Evolutionary conservation across 2,113 vertebrate species (phyloP), one percentile per base, ranked within the genome.

Genomic region (Chiloscyllium plagiosum): DNA sequence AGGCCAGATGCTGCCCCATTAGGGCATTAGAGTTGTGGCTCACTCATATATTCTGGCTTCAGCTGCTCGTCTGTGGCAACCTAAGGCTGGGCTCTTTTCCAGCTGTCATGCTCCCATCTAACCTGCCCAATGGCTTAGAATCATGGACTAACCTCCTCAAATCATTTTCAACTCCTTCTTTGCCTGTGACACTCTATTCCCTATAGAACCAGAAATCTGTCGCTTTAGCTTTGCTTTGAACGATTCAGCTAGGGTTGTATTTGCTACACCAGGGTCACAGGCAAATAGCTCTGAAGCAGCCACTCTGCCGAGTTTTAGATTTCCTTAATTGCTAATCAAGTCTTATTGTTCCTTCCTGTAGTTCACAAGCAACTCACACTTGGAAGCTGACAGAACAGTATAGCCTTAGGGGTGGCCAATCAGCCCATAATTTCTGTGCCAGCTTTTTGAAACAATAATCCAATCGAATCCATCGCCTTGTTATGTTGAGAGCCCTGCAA

Each of bases 11-110:
- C 89, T n/a, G 56, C 89, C 61, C 61, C 61, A 93, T 66, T 93
- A 66, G 33, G 61, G 61, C 61, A 61, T 93, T n/a, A 22, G 65
- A 37, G 33, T 29, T 22, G 89, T 66, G 33, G 61, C 61, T 93
- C n/a, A 66, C 61, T 93, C 89, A 93, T 93, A 93, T n/a, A 93
- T 93, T 68, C 89, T 17, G n/a, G 33, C n/a, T 93, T 93, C 61
- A 93, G 89, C 89, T 93, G 89, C 33, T 37, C 19, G 19, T 37
- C 5, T 66, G 6, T 93, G 89, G 66, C 89, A 93, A 93, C 61
- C 61, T 65, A n/a, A 66, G 61, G 61, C 89, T 66, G 56, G 61
- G 65, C 17, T 19, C 61, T 66, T 66, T 93, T 93, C 61, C 89
- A 92, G 52, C 87, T 65, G 87, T 92, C 56, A 20, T 2, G n/a